Base-by-base conservation (phyloP, 2,113 vertebrate genomes). In the Cyanistes caeruleus region DNA sequence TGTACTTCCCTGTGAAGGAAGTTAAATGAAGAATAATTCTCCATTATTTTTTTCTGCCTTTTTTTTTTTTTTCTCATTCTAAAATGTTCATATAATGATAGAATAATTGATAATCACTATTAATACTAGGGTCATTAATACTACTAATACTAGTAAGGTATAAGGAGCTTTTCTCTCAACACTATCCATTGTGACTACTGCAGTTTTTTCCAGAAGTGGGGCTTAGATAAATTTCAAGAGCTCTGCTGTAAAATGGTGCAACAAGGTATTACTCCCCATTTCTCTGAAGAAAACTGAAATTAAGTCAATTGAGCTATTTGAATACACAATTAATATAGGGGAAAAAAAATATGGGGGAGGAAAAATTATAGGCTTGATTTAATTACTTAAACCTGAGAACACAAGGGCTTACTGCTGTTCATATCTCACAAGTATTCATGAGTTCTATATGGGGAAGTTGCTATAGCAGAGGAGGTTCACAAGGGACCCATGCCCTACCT, bases 301-400 rank as follows among this genome's bases (percentile, higher is more conserved):
- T 70, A 78, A 31, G 13, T 55, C 51, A 69, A 77, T 49, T 43
- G 33, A 84, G 9, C 5, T 87, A 11, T 39, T 23, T 28, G 48
- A 56, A 55, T 39, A 31, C 5, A 43, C 5, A 60, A 30, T 31
- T 39, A 83, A 59, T 51, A 35, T 11, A 41, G 28, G 13, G 14
- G n/a, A n/a, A 35, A 3, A 70, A 15, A 84, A 84, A 31, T 18
- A 39, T 0, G 0, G 15, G 4, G 4, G 13, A 58, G 33, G 2
- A 49, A 74, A 21, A 22, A 20, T 10, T 5, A 23, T 19, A 70
- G 23, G 3, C 11, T 74, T 74, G 15, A 69, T 60, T 88, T 60
- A 43, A 18, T 35, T 72, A 21, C 19, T 17, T 68, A 77, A 90
- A 72, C 13, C 3, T 46, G 12, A 39, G 24, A 72, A 35, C 37